Evolutionary conservation across 2,888 invertebrate genomes (phyloP), one percentile per base, ranked within the genome.

Genomic region (Netelia inedita): DNA sequence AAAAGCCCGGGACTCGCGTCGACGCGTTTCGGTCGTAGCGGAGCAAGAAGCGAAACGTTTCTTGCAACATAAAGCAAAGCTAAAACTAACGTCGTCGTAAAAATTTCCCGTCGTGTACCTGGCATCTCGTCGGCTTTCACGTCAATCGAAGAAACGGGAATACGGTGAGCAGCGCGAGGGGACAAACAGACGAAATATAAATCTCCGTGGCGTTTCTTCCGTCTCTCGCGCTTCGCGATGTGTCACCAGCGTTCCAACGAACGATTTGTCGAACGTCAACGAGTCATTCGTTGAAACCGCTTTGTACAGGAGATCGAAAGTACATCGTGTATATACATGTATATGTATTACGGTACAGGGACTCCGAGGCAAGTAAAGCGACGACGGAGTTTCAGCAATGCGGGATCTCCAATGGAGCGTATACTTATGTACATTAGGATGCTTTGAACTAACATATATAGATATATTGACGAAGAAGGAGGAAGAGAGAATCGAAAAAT

Each of bases 211-310:
- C 69, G 41, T 50, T 55, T 19, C 28, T 69, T 6, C 23, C 65
- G 9, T n/a, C 19, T 53, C 55, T 10, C 57, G 21, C 28, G 69
- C 23, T 43, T 35, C 35, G 35, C 35, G 76, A 66, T 59, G 66
- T 76, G 72, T 78, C 76, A 69, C 43, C 87, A 86, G 86, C 86
- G 88, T 89, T 88, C 87, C 82, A 87, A 87, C 87, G 87, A 89
- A 89, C 91, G 88, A 91, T 91, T 92, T 91, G 91, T 92, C 89
- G 90, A 85, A 85, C 88, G 91, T 90, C 91, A 89, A 88, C 86
- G 84, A 79, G 74, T 83, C 79, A 83, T 73, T 68, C 76, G 74
- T 83, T 68, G 74, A 83, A 83, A 80, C 68, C 61, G 71, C 72
- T 79, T 82, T 85, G 57, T 75, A 81, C 28, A 35, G 41, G 21